These are phyloP conservation scores for Scrobipalpa costella DNA, from an alignment of 2,888 invertebrate species.

Conservation along the genomic window DNA sequence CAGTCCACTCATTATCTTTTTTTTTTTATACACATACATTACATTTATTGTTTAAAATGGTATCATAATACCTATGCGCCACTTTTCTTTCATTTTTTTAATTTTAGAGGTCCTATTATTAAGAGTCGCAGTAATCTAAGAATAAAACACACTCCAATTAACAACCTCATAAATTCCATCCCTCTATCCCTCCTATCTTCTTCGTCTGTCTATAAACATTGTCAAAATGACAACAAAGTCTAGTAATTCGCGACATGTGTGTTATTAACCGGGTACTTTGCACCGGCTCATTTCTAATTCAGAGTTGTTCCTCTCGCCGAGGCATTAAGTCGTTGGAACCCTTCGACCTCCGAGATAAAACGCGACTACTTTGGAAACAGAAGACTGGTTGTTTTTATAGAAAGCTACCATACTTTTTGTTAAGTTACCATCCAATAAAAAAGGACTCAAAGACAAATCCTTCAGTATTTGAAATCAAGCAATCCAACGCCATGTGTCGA, in stretches of 20 bases:
- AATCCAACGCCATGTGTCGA: too few species aligned
- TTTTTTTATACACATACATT: too few species aligned
- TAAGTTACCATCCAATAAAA: too few species aligned
- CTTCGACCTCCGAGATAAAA: slow-evolving; percentile 49
- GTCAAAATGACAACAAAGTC: slow-evolving; percentile 49
- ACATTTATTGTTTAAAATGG: too few species aligned
- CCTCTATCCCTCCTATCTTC: neutral
- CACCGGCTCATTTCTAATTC: slow-evolving; percentile 76
- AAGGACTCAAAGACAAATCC: too few species aligned
- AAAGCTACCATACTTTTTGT: neutral
- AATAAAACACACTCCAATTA: neutral
- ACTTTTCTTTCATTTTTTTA: too few species aligned
- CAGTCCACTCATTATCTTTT: too few species aligned
- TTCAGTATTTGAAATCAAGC: too few species aligned
- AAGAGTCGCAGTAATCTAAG: too few species aligned
- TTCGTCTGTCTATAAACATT: slow-evolving; percentile 21
- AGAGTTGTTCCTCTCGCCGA: slow-evolving; percentile 62
- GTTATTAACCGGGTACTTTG: slow-evolving; percentile 69
- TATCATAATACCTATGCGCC: too few species aligned
- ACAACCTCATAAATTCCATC: neutral
- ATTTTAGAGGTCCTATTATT: too few species aligned
- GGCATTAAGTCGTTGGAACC: slow-evolving; percentile 74
- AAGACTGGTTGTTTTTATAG: neutral
- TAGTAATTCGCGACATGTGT: slow-evolving; percentile 59
- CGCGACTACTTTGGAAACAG: slow-evolving; percentile 22